These are phyloP conservation scores for Leucophenga maculata DNA, from an alignment of 2,888 invertebrate genomes.

Conservation along the genomic window DNA sequence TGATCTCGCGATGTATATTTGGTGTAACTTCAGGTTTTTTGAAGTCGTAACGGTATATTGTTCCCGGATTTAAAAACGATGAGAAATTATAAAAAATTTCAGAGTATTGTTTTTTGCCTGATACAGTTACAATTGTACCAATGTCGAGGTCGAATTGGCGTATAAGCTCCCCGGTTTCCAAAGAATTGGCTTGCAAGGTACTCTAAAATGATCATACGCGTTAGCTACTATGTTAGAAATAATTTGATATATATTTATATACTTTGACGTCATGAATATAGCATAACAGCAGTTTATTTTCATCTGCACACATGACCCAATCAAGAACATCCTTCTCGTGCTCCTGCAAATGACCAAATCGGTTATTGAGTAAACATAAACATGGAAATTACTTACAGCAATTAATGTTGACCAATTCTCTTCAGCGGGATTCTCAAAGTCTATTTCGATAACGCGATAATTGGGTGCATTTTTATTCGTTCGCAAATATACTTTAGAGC, in stretches of 20 bases:
- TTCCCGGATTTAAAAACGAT: conserved; percentile 91
- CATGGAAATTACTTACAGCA: conserved; percentile 72
- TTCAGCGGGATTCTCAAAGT: conserved; percentile 80
- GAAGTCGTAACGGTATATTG: conserved; percentile 90
- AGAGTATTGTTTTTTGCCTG: conserved; percentile 86
- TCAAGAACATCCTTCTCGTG: conserved; percentile 90
- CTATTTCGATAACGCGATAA: conserved; percentile 88
- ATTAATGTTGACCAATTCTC: conserved; percentile 89
- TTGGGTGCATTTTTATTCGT: conserved; percentile 96
- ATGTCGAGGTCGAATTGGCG: conserved; percentile 86
- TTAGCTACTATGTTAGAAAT: background rate
- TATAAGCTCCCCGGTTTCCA: conserved; percentile 81
- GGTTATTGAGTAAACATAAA: background rate
- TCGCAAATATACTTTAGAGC: conserved; percentile 85
- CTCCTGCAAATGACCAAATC: conserved; percentile 73
- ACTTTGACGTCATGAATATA: conserved; percentile 97
- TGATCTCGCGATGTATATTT: conserved; percentile 85
- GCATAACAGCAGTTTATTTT: conserved; percentile 88
- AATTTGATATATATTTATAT: conserved; percentile 42
- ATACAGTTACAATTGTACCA: conserved; percentile 88
- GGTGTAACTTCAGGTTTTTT: conserved; percentile 77
- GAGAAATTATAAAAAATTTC: conserved; percentile 96
- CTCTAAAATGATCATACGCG: conserved; percentile 75
- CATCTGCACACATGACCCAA: conserved; percentile 88
- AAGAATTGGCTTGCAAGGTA: conserved; percentile 84